Base-by-base conservation (phyloP, 2,113 vertebrate species). In the Paradoxurus hermaphroditus region DNA sequence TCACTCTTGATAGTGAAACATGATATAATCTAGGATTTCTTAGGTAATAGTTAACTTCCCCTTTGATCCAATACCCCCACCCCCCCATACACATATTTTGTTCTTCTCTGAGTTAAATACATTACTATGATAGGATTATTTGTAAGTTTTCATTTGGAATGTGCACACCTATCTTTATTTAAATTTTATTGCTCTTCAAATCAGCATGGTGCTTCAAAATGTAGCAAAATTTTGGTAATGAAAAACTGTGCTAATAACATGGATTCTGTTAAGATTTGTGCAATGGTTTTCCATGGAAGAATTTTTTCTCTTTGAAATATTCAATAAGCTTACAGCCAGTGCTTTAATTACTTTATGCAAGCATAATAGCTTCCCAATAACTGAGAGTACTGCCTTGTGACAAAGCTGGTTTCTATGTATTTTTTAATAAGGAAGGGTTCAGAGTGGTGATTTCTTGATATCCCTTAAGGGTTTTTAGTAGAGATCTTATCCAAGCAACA, bases 391-490 rank as follows among this genome's bases (percentile, higher is more conserved):
- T 39, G 14, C 59, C 39, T 78, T 59, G 53, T 82, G 51, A 65
- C 70, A 88, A 94, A 73, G 13, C 53, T 81, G 62, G 88, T 86
- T 67, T 83, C 81, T 92, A 63, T 68, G 27, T 91, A 41, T 18
- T 92, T 96, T 96, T 94, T 86, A 94, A 97, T 93, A 98, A 97
- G 79, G 19, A 91, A 95, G 14, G 41, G 29, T 90, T 94, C 91
- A 90, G 34, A 79, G 41, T 56, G 49, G 18, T 90, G 68, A 91
- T 90, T 92, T 92, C 41, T 84, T 82, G 63, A 95, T 96, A 93
- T 78, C n/a, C 21, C 53, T 90, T 88, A 34, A 65, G 92, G 36
- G 70, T 84, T 97, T 97, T 90, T 53, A 95, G 90, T 27, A 72
- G 67, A 29, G 65, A 95, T 91, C 31, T 96, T 97, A 73, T 92